phyloP scores from a whole-genome alignment of 1,140 invertebrate species.

The Hetaerina americana region DNA sequence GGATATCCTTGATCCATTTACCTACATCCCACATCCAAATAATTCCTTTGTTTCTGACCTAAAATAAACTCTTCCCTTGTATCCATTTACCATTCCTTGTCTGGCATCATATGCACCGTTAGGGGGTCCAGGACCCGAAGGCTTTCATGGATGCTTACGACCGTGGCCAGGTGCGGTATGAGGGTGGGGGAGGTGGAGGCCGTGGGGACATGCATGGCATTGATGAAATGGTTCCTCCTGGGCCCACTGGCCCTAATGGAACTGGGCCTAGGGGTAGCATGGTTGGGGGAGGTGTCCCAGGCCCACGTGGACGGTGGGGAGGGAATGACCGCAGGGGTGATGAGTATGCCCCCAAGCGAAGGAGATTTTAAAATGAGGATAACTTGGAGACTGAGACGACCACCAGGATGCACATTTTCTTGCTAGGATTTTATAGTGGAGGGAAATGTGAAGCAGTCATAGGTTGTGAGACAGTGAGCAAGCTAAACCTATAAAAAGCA shows the following conservation, averaged over 20 bases:
- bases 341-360: neutral
- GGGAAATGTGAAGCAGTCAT: neutral
- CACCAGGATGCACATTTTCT: neutral
- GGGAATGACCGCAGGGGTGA: neutral
- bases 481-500: too few relatives aligned
- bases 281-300: constrained; percentile 45
- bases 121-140: constrained; percentile 6
- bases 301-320: constrained; percentile 24
- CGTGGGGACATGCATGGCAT: constrained; percentile 40
- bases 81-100: too few relatives aligned
- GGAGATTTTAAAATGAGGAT: neutral
- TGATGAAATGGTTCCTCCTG: constrained; percentile 50
- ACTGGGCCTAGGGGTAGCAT: constrained; percentile 56
- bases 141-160: constrained; percentile 7
- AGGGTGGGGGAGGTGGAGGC: constrained; percentile 33
- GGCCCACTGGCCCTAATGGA: constrained; percentile 47
- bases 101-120: neutral
- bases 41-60: too few relatives aligned
- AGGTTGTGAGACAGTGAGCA: neutral
- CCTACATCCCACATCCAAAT: too few relatives aligned
- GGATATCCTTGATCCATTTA: neutral
- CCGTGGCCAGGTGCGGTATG: constrained; percentile 1
- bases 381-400: neutral
- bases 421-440: neutral
- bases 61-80: too few relatives aligned